Conservation (phyloP, 1,140 invertebrate species). For the Drosophila pruinosa region DNA sequence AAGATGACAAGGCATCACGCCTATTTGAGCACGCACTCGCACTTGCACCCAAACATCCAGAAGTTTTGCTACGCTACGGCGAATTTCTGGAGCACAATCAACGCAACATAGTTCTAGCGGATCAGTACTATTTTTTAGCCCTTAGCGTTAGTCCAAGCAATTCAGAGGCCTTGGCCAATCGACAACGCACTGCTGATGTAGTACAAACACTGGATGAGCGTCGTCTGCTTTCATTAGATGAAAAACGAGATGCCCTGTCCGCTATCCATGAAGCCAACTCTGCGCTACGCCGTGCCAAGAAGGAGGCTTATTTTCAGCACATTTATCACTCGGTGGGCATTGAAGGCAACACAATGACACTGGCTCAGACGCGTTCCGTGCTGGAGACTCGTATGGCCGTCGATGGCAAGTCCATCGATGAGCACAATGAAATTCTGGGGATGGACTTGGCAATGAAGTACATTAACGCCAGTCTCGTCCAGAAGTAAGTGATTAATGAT, state of each 20-base stretch:
- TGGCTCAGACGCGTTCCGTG: constrained; percentile 95
- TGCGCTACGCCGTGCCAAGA: constrained; percentile 93
- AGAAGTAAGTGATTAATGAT: constrained; percentile 83
- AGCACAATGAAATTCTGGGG: constrained; percentile 98
- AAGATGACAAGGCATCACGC: constrained; percentile 93
- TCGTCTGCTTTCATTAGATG: constrained; percentile 91
- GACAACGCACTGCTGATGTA: constrained; percentile 91
- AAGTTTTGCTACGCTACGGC: constrained; percentile 95
- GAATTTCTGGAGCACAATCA: constrained; percentile 95
- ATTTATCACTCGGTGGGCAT: constrained; percentile 99
- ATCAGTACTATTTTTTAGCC: constrained; percentile 93
- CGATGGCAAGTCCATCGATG: constrained; percentile 96
- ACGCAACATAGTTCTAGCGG: constrained; percentile 94
- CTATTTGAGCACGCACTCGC: constrained; percentile 95
- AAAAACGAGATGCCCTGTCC: constrained; percentile 91
- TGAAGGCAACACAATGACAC: constrained; percentile 98
- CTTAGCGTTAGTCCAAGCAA: constrained; percentile 93
- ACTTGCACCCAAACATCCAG: constrained; percentile 94
- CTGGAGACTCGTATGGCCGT: constrained; percentile 97
- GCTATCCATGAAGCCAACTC: constrained; percentile 91
- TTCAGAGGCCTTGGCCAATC: constrained; percentile 90
- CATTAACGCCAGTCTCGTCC: constrained; percentile 95
- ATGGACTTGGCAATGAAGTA: constrained; percentile 97
- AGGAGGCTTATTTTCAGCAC: constrained; percentile 97
- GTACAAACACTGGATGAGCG: constrained; percentile 95